Conservation (phyloP, 2,888 invertebrate genomes). For the Xiphydria camelus region DNA sequence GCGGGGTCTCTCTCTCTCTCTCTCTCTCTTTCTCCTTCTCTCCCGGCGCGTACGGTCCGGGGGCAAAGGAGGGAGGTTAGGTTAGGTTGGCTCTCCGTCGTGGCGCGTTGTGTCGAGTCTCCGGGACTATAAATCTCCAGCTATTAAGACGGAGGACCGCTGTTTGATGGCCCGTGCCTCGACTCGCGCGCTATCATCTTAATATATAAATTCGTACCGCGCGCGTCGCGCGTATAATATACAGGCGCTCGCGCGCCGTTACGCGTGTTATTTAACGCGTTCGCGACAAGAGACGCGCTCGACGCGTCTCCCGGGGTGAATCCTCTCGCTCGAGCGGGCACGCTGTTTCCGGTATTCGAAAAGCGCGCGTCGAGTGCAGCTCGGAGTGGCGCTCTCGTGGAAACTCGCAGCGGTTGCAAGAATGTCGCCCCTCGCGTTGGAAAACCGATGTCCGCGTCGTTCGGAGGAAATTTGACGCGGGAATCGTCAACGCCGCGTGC, state of each 20-base stretch:
- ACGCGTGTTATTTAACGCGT: no score
- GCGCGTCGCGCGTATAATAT: no score
- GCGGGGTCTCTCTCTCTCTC: no score
- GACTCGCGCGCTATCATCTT: constrained; percentile 44
- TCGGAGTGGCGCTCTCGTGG: no score
- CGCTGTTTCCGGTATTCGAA: neutral
- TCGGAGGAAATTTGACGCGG: no score
- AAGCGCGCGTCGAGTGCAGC: no score
- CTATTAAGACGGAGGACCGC: constrained; percentile 55
- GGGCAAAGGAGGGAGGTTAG: constrained; percentile 13
- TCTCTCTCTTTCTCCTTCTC: constrained; percentile 17
- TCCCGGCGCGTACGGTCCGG: no score
- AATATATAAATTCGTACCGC: constrained; percentile 25
- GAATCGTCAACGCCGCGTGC: constrained; percentile 1
- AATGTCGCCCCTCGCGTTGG: no score
- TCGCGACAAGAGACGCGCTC: no score
- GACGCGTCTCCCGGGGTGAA: neutral
- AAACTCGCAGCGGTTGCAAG: no score
- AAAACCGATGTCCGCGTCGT: no score
- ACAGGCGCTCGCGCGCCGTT: no score
- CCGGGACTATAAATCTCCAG: constrained; percentile 51
- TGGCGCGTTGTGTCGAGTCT: constrained; percentile 27
- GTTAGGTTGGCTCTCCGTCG: constrained; percentile 22
- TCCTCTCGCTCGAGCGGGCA: neutral
- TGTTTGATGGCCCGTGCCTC: constrained; percentile 52